phyloP scores from a whole-genome alignment of 2,113 vertebrate genomes.

The Ciconia stormi region DNA sequence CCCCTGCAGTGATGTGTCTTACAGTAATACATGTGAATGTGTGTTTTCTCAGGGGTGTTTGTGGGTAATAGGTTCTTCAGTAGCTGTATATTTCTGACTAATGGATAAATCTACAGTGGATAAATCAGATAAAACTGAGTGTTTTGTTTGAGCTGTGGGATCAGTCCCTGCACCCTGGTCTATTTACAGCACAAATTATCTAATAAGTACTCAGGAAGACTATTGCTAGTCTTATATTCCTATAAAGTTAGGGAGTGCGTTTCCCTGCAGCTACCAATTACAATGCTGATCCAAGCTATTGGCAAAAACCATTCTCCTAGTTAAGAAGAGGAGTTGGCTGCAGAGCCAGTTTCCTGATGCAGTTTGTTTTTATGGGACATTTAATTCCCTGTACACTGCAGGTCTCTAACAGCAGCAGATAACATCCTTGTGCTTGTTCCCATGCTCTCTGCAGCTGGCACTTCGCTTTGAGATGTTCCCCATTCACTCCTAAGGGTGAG shows the following conservation, averaged over 20 bases:
- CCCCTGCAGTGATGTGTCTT: not conserved
- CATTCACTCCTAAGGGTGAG: not conserved
- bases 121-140: not conserved
- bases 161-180: not conserved
- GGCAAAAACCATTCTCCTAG: not conserved
- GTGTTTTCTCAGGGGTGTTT: not conserved
- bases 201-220: not conserved
- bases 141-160: not conserved
- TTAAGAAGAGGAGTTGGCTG: not conserved
- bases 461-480: not conserved
- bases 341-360: not conserved
- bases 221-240: not conserved
- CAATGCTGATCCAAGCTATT: not conserved
- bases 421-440: not conserved
- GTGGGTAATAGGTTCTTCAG: not conserved
- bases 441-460: not conserved
- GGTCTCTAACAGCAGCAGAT: not conserved
- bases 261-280: not conserved
- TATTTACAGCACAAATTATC: not conserved
- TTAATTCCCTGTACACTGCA: not conserved
- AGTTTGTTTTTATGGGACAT: not conserved
- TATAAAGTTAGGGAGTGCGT: not conserved
- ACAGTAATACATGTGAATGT: not conserved
- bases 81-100: not conserved
- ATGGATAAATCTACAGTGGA: not conserved